Base-by-base conservation (phyloP, 2,888 invertebrate genomes). In the Hoplodrina ambigua region DNA sequence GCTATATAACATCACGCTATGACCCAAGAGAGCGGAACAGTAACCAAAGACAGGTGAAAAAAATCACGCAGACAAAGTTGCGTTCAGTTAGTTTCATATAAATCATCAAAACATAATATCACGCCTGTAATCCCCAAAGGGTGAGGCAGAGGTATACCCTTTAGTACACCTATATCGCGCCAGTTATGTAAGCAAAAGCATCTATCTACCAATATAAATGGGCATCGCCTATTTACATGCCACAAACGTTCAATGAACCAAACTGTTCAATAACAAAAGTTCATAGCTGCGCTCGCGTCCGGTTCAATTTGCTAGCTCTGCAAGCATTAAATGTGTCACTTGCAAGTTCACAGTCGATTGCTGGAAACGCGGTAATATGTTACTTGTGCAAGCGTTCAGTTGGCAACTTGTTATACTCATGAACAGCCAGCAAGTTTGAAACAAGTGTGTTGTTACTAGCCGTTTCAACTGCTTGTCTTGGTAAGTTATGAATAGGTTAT, bases 271-370 rank as follows among this genome's bases (percentile, higher is more conserved):
- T 57, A 59, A 56, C 77, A 69, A 56, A 78, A 61, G 20, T 65
- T 37, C 37, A 17, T 20, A 52, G 11, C 30, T 52, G 25, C 33
- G 25, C 17, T 54, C 71, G 17, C 25, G 70, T 61, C 57, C 41
- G 15, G 50, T 61, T 30, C 17, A 63, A 57, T 61, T 65, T 60
- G 55, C 55, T 58, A 57, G 44, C 64, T 15, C 25, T 52, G 58
- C 64, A 63, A 54, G 59, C 70, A 74, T 80, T 78, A 60, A 72
- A 73, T 69, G 57, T 74, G 80, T 75, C 74, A 71, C 66, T 62
- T 70, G 77, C 81, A 76, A 75, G 63, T 81, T 68, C 33, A 50
- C n/a, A 61, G 44, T 55, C 53, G 50, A 77, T 78, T 65, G 62
- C 53, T 72, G 65, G 64, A 70, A 81, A 66, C 37, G 53, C 33